phyloP scores from a whole-genome alignment of 2,797 vertebrate genomes.

The Clarias pachynema region DNA sequence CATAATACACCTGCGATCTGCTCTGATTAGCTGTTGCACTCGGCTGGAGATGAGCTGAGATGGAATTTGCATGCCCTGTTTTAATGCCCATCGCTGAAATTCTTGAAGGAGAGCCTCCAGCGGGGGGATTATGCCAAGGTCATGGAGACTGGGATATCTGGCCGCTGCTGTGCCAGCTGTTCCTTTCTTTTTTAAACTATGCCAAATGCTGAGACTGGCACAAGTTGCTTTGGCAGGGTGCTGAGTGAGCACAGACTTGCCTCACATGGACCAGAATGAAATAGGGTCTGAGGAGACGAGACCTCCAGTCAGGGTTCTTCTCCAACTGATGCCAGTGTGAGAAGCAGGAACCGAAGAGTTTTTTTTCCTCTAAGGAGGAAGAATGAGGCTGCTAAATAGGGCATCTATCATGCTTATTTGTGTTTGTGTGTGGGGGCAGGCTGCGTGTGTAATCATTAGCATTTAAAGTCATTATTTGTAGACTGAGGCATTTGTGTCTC shows the following conservation, averaged over 20 bases:
- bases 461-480: constrained; percentile 29
- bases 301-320: constrained; percentile 20
- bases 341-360: constrained; percentile 29
- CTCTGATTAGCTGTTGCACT: constrained; percentile 51
- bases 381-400: constrained; percentile 39
- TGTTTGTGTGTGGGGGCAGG: constrained; percentile 1
- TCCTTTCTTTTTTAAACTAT: constrained; percentile 32
- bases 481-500: background rate
- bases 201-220: constrained; percentile 40
- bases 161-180: constrained; percentile 47
- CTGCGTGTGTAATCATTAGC: constrained; percentile 29
- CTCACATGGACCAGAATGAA: constrained; percentile 13
- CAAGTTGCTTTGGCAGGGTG: constrained; percentile 32
- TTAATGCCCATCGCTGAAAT: constrained; percentile 55
- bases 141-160: constrained; percentile 60
- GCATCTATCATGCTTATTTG: constrained; percentile 18
- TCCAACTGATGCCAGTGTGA: constrained; percentile 14
- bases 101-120: constrained; percentile 62
- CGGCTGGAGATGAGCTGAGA: constrained; percentile 54
- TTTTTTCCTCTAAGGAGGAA: constrained; percentile 32
- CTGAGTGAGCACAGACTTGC: constrained; percentile 32
- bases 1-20: constrained; percentile 46
- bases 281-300: background rate
- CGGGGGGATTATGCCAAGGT: constrained; percentile 78
- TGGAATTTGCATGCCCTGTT: constrained; percentile 63